phyloP scores from a whole-genome alignment of 2,888 invertebrate species.

The Papilio protenor region DNA sequence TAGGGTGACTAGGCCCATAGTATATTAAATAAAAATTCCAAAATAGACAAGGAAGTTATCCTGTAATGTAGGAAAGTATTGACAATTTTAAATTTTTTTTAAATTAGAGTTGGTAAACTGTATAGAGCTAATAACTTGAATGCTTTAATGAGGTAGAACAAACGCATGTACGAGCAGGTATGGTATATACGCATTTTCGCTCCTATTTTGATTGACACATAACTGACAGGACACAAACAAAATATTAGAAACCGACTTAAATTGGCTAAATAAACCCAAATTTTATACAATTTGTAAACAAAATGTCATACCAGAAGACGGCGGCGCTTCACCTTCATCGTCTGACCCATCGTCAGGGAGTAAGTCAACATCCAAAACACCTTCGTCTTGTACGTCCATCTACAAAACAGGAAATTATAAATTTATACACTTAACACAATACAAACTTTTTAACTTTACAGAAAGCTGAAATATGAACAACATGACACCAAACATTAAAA shows the following conservation, averaged over 20 bases:
- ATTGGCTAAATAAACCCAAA: neutral
- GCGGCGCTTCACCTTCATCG: constrained; percentile 88
- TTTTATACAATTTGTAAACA: constrained; percentile 13
- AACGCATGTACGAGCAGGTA: too few species aligned
- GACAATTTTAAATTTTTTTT: too few species aligned
- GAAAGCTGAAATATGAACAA: constrained; percentile 47
- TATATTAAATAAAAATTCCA: neutral
- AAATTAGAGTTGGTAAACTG: neutral
- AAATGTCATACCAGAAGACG: constrained; percentile 75
- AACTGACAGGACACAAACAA: neutral
- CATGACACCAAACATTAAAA: constrained; percentile 46
- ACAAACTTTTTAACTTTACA: constrained; percentile 21
- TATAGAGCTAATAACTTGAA: neutral
- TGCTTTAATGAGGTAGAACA: neutral
- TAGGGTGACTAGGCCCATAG: too few species aligned
- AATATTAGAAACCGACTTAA: neutral
- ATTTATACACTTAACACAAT: constrained; percentile 39
- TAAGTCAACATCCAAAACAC: constrained; percentile 87
- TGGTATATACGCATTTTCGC: neutral
- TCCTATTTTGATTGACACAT: neutral
- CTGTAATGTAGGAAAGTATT: neutral
- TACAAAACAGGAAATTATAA: constrained; percentile 55
- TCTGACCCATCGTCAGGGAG: constrained; percentile 90
- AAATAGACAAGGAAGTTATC: neutral
- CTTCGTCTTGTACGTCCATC: constrained; percentile 82